Evolutionary conservation across 2,113 vertebrate genomes (phyloP).

Genomic region (Lynx canadensis): DNA sequence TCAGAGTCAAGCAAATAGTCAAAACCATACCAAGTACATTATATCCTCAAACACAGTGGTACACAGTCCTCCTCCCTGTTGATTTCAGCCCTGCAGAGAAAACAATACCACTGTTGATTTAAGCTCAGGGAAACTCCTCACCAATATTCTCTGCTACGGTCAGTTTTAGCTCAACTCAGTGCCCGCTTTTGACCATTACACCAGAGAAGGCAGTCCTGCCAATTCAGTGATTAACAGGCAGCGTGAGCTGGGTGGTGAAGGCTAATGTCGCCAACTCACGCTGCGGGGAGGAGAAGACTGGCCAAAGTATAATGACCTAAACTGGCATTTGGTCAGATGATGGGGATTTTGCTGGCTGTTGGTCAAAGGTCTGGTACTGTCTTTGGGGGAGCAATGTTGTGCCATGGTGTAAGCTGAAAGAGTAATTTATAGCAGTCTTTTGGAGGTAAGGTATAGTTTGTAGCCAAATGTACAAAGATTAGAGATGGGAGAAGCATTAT

Average conservation of each 20-base stretch:
- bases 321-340: slow-evolving; percentile 62
- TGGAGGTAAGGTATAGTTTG: background rate
- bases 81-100: background rate
- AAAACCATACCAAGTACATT: background rate
- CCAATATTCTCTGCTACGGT: background rate
- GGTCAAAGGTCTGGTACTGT: slow-evolving; percentile 54
- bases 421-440: background rate
- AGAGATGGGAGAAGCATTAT: background rate
- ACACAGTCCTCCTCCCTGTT: background rate
- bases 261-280: slow-evolving; percentile 18
- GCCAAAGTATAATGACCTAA: slow-evolving; percentile 69
- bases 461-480: slow-evolving; percentile 17
- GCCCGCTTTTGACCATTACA: background rate
- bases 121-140: background rate
- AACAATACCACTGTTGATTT: background rate
- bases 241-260: background rate
- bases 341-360: slow-evolving; percentile 56
- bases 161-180: background rate
- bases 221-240: slow-evolving; percentile 59
- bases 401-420: background rate
- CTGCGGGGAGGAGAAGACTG: background rate
- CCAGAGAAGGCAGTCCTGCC: slow-evolving; percentile 24
- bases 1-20: background rate
- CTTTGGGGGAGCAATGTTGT: slow-evolving; percentile 8
- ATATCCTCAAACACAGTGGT: background rate